Percentiles rank a stretch among this genome's conserved stretches.
These are phyloP conservation scores for Daphoenositta chrysoptera DNA, from an alignment of 2,113 vertebrate genomes.

Conservation along the genomic window DNA sequence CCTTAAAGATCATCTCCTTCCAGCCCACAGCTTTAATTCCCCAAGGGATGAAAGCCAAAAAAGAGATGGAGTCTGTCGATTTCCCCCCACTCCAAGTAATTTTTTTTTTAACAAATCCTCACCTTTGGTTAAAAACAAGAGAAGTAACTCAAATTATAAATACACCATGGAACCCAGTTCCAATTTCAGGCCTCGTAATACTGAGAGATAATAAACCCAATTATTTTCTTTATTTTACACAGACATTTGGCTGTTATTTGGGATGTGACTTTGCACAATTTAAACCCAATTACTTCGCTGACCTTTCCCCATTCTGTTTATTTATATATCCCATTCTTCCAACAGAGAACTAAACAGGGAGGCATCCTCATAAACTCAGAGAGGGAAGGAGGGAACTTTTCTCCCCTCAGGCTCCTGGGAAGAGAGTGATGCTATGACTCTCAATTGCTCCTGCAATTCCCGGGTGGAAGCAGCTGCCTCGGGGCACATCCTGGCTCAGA, in stretches of 20 bases:
- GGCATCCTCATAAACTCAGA: neutral
- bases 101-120: neutral
- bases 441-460: neutral
- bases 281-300: neutral
- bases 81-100: fast-evolving
- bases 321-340: neutral
- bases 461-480: constrained; percentile 4
- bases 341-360: neutral
- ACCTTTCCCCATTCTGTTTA: neutral
- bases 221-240: neutral
- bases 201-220: neutral
- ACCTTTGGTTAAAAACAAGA: neutral
- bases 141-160: neutral
- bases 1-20: neutral
- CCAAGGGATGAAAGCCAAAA: neutral
- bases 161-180: fast-evolving
- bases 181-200: neutral
- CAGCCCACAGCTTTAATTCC: fast-evolving
- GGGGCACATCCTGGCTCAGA: neutral
- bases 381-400: neutral
- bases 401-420: neutral
- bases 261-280: neutral
- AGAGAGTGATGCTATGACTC: neutral
- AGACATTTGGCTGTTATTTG: neutral
- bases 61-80: fast-evolving